Conservation (phyloP, 2,888 invertebrate genomes). For the Acholoe squamosa region DNA sequence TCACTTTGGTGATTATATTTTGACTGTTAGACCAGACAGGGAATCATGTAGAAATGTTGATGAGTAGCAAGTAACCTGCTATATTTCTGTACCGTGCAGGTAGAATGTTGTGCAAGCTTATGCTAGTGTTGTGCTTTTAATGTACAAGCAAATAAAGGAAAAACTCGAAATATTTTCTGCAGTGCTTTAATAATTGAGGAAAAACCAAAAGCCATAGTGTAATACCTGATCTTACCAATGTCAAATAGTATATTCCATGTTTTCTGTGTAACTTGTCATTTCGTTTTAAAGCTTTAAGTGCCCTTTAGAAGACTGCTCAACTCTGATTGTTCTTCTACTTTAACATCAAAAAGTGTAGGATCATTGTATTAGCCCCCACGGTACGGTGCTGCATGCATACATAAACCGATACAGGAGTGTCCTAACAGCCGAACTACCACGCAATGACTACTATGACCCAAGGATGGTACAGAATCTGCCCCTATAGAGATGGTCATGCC, state of each 20-base stretch:
- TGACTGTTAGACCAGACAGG: slow-evolving; percentile 30
- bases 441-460: not conserved
- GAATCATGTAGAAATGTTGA: slow-evolving; percentile 57
- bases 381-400: slow-evolving; percentile 51
- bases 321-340: slow-evolving; percentile 42
- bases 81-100: slow-evolving; percentile 61
- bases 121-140: slow-evolving; percentile 58
- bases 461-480: not conserved
- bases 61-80: slow-evolving; percentile 52
- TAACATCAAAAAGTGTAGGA: slow-evolving; percentile 2
- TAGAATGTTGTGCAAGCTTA: slow-evolving; percentile 63
- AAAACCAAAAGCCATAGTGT: slow-evolving; percentile 8
- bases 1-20: slow-evolving; percentile 21
- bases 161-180: not conserved
- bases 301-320: slow-evolving; percentile 56
- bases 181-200: slow-evolving; percentile 34
- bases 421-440: not conserved
- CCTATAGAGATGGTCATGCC: not conserved
- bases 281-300: slow-evolving; percentile 43
- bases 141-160: slow-evolving; percentile 50
- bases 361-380: slow-evolving; percentile 43
- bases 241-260: slow-evolving; percentile 37
- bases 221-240: not conserved
- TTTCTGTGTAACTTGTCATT: slow-evolving; percentile 50
- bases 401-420: slow-evolving; percentile 7